A percentile compares a stretch with the other conserved stretches of the same genome.
Conservation (phyloP, 2,113 vertebrate species). For the Aptenodytes patagonicus region DNA sequence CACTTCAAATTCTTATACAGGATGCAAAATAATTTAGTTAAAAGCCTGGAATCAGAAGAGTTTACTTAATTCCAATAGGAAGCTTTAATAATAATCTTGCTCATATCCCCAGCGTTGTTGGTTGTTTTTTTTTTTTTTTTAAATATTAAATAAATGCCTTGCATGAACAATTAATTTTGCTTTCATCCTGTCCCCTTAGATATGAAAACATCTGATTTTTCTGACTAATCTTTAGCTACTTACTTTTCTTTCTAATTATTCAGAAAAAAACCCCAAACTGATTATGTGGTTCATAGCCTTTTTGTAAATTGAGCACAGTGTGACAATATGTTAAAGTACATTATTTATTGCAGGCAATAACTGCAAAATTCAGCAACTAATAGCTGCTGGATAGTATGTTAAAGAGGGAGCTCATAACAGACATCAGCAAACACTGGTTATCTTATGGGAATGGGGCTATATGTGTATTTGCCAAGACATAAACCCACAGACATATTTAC, state of each 20-base stretch:
- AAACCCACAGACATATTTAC: not conserved
- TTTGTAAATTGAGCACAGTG: not conserved
- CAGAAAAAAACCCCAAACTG: not conserved
- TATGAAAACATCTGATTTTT: not conserved
- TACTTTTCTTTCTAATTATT: not conserved
- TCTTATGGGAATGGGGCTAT: not conserved
- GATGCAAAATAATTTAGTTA: not conserved
- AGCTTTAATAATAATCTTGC: not conserved
- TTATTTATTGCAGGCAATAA: not conserved
- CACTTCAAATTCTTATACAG: not conserved
- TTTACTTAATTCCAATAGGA: not conserved
- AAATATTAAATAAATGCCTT: not conserved
- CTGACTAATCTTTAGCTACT: not conserved
- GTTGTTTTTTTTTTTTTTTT: not conserved
- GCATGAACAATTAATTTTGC: not conserved
- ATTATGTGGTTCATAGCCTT: not conserved
- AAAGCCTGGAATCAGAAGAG: not conserved
- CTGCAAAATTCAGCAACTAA: not conserved
- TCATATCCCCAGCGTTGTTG: not conserved
- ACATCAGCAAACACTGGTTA: not conserved
- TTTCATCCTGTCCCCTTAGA: not conserved
- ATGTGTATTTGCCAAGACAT: not conserved
- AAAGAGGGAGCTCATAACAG: not conserved
- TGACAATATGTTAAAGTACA: not conserved
- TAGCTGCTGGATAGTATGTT: not conserved